Base-by-base conservation (phyloP, 2,113 vertebrate species). In the Melanostigma gelatinosum region DNA sequence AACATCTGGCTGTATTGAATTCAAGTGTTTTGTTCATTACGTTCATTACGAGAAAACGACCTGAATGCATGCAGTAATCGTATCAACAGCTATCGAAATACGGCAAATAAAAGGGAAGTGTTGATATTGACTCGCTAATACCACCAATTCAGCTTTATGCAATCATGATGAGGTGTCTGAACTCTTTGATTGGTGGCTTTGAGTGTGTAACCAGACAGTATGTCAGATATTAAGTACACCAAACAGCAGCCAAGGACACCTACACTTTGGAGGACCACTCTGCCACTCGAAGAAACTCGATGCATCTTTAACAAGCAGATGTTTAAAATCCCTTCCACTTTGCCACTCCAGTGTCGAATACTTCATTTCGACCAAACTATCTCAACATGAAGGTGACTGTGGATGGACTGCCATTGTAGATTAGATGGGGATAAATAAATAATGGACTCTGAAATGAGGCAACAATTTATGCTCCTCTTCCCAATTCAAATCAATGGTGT, bases 111-210 rank as follows among this genome's bases (percentile, higher is more conserved):
- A 32, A 29, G 79, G 88, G 84, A 90, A 86, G 90, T 86, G 93
- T 94, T 95, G 79, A 93, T 64, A 92, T 94, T 94, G 91, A 94
- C 85, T 62, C 6, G 0, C 32, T 50, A 62, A 93, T 92, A 93
- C 87, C 90, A 79, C 89, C 87, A 93, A 93, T 90, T 94, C 93
- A 93, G 86, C 88, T 87, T 89, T 73, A 95, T 96, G 90, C 87
- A 95, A 94, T 92, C 94, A 92, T 92, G 40, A 95, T 92, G 77
- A 92, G 76, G 78, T 75, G 42, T 71, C 72, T 66, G 6, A 64
- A 68, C 81, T 52, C 55, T 67, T 57, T 76, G 69, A 84, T 75
- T 70, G 64, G 57, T 76, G 29, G 42, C 77, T 55, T 54, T 11
- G 52, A 67, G 42, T 50, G 67, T 64, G 74, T 34, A 22, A 29